A percentile compares a stretch with the other conserved stretches of the same genome.
Evolutionary conservation across 2,797 vertebrate species (phyloP).

Genomic region (Sandelia bainsii): DNA sequence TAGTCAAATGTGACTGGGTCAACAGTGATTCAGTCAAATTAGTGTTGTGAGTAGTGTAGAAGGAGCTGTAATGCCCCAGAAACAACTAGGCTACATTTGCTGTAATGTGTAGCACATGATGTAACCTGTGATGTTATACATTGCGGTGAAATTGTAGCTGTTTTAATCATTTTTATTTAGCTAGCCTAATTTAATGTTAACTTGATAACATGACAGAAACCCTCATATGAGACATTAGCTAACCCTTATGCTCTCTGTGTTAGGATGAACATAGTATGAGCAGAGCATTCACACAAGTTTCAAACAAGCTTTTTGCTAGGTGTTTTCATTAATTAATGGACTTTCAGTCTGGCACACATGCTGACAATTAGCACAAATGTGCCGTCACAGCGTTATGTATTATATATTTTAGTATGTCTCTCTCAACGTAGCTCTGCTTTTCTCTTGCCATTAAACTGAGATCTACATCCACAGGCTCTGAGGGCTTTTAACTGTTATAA

Average conservation of each 20-base stretch:
- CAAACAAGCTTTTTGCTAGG: not conserved
- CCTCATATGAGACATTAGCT: not conserved
- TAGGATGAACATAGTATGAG: not conserved
- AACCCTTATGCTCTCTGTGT: not conserved
- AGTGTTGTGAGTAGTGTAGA: constrained; percentile 6
- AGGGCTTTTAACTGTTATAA: constrained; percentile 18
- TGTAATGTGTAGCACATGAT: constrained; percentile 11
- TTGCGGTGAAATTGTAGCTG: not conserved
- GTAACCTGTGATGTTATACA: constrained; percentile 28
- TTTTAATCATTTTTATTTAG: constrained; percentile 18
- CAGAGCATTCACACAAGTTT: not conserved
- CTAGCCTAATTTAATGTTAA: constrained; percentile 20
- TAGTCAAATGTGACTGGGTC: constrained; percentile 40
- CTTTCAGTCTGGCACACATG: not conserved
- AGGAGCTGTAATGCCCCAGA: constrained; percentile 19
- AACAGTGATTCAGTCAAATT: constrained; percentile 32
- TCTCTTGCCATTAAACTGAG: constrained; percentile 22
- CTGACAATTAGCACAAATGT: not conserved
- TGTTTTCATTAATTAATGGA: not conserved
- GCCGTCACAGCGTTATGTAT: not conserved
- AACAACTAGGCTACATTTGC: constrained; percentile 4
- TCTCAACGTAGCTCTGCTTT: constrained; percentile 2
- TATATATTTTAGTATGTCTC: not conserved
- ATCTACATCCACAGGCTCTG: constrained; percentile 24
- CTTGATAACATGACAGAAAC: not conserved